Conservation (phyloP, 1,140 invertebrate genomes). For the Dendrolimus kikuchii region DNA sequence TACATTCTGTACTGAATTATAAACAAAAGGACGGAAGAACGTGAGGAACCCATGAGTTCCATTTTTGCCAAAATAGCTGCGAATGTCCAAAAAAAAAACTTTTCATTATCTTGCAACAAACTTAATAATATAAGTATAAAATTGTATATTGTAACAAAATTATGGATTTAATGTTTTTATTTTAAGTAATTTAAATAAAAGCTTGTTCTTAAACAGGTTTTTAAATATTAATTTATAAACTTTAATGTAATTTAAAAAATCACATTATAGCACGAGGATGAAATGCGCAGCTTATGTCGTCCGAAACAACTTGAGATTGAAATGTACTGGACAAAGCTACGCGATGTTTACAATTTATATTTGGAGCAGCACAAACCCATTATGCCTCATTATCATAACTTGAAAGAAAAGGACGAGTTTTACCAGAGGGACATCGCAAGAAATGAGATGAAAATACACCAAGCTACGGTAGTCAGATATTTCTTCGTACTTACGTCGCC, state of each 20-base stretch:
- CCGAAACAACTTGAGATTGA: slow-evolving; percentile 59
- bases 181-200: too few relatives aligned
- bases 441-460: slow-evolving; percentile 52
- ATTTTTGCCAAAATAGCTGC: too few relatives aligned
- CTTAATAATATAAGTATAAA: too few relatives aligned
- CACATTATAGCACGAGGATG: slow-evolving; percentile 43
- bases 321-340: slow-evolving; percentile 47
- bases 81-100: too few relatives aligned
- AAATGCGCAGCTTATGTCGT: slow-evolving; percentile 45
- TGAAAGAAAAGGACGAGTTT: slow-evolving; percentile 61
- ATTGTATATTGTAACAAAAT: too few relatives aligned
- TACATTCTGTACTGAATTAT: too few relatives aligned
- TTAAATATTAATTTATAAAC: not conserved
- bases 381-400: slow-evolving; percentile 55
- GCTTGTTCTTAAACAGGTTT: too few relatives aligned
- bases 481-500: too few relatives aligned
- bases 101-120: too few relatives aligned
- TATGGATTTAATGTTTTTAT: too few relatives aligned
- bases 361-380: slow-evolving; percentile 62
- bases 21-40: too few relatives aligned
- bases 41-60: too few relatives aligned
- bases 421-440: slow-evolving; percentile 59
- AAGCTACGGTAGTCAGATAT: slow-evolving; percentile 36
- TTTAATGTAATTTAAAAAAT: not conserved
- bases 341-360: slow-evolving; percentile 49